phyloP scores from a whole-genome alignment of 2,113 vertebrate genomes.

The Myrmophylax atrothorax region DNA sequence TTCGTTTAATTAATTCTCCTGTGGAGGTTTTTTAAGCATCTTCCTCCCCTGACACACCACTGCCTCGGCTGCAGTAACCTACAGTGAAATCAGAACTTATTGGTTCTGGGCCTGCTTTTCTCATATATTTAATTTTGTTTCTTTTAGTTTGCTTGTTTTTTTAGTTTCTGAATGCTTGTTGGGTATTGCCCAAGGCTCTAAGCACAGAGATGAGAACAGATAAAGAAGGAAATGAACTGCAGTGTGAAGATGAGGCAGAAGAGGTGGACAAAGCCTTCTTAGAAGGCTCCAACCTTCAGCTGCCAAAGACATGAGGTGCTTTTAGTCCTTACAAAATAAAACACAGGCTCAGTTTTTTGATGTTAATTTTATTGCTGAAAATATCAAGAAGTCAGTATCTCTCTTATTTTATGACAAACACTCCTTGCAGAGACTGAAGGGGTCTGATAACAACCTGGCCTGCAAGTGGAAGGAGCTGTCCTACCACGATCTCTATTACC shows the following conservation, averaged over 20 bases:
- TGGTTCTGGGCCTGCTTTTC: slow-evolving; percentile 45
- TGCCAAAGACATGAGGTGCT: not conserved
- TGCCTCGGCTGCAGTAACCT: slow-evolving; percentile 22
- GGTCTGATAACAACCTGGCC: not conserved
- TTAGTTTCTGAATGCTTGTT: not conserved
- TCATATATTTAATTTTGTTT: slow-evolving; percentile 42
- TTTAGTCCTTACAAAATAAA: not conserved
- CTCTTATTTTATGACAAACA: not conserved
- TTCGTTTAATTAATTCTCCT: slow-evolving; percentile 92
- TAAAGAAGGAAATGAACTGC: not conserved
- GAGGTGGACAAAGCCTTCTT: not conserved
- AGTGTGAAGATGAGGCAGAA: not conserved
- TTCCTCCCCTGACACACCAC: slow-evolving; percentile 67
- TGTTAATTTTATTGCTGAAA: not conserved
- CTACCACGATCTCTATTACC: not conserved
- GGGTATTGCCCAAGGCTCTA: not conserved
- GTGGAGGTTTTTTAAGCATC: slow-evolving; percentile 76
- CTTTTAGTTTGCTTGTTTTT: not conserved
- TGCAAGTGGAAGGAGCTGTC: not conserved
- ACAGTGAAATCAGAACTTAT: slow-evolving; percentile 65
- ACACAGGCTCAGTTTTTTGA: not conserved
- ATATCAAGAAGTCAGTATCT: not conserved
- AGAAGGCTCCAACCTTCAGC: not conserved
- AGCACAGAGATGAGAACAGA: not conserved
- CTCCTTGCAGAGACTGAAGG: not conserved